phyloP scores from a whole-genome alignment of 2,797 vertebrate genomes.

The Periophthalmus magnuspinnatus region DNA sequence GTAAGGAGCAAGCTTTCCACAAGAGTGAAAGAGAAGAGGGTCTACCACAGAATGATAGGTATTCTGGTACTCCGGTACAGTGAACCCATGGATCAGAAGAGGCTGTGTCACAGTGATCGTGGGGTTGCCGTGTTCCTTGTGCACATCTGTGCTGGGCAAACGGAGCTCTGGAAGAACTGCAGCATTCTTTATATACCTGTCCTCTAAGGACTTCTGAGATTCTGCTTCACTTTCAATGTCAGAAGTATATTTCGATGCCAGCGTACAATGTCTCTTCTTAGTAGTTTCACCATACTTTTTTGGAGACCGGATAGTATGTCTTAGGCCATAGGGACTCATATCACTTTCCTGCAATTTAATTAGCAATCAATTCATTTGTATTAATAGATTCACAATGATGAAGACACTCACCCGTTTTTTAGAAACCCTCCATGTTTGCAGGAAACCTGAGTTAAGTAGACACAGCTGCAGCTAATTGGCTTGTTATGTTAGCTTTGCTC shows the following conservation, averaged over 20 bases:
- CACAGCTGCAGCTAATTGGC: slow-evolving; percentile 61
- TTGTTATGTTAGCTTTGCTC: slow-evolving; percentile 27
- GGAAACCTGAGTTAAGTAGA: slow-evolving; percentile 41
- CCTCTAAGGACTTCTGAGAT: slow-evolving; percentile 41
- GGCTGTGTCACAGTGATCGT: neutral
- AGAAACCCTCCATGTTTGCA: neutral
- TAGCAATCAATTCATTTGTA: neutral
- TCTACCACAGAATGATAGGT: slow-evolving; percentile 71
- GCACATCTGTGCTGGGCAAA: neutral
- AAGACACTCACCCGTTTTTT: slow-evolving; percentile 43
- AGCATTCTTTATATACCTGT: slow-evolving; percentile 55
- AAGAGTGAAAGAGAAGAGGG: slow-evolving; percentile 59
- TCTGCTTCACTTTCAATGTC: slow-evolving; percentile 22
- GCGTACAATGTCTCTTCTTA: slow-evolving; percentile 53
- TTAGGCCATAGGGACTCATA: slow-evolving; percentile 64
- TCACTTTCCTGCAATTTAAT: slow-evolving; percentile 49
- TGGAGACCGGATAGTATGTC: slow-evolving; percentile 63
- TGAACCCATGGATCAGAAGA: slow-evolving; percentile 70
- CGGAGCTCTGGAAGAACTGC: slow-evolving; percentile 61
- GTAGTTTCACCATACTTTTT: slow-evolving; percentile 66
- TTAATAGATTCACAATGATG: neutral
- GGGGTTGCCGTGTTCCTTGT: slow-evolving; percentile 13
- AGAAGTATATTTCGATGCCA: slow-evolving; percentile 24
- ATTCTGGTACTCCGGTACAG: slow-evolving; percentile 59
- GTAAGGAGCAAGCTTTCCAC: slow-evolving; percentile 52